Evolutionary conservation across 2,113 vertebrate species (phyloP).

Genomic region (Sitta europaea): DNA sequence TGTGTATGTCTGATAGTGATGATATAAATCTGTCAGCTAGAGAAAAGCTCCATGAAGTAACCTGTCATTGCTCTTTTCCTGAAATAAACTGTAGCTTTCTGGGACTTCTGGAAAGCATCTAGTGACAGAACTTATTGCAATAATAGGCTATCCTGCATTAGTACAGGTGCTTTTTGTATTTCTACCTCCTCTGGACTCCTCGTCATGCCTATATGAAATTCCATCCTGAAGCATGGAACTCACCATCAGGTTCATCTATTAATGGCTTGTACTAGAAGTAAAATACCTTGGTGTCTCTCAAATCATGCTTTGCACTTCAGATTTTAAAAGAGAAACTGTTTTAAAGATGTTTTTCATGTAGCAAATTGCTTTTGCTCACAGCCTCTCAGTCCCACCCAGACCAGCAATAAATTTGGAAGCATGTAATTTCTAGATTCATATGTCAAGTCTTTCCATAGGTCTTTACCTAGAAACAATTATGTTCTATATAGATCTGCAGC

Average conservation of each 20-base stretch:
- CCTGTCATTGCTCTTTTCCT: neutral
- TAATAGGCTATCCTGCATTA: neutral
- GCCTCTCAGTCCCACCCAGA: neutral
- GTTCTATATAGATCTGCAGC: neutral
- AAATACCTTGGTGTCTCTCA: neutral
- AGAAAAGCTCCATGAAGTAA: neutral
- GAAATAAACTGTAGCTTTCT: neutral
- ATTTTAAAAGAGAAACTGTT: fast-evolving
- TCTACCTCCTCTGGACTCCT: neutral
- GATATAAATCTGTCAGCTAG: neutral
- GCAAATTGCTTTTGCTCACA: neutral
- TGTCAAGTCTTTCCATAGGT: neutral
- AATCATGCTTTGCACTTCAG: neutral
- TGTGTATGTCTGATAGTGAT: neutral
- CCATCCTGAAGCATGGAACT: neutral
- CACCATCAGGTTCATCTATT: neutral
- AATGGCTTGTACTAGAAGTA: neutral
- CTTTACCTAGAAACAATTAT: neutral
- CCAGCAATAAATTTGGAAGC: neutral
- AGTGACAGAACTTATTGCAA: neutral
- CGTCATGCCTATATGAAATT: neutral
- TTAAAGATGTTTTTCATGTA: neutral
- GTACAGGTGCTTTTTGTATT: neutral
- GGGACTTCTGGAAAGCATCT: neutral
- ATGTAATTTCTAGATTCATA: neutral